Conservation (phyloP, 2,797 vertebrate species). For the Premnoplex brunnescens region DNA sequence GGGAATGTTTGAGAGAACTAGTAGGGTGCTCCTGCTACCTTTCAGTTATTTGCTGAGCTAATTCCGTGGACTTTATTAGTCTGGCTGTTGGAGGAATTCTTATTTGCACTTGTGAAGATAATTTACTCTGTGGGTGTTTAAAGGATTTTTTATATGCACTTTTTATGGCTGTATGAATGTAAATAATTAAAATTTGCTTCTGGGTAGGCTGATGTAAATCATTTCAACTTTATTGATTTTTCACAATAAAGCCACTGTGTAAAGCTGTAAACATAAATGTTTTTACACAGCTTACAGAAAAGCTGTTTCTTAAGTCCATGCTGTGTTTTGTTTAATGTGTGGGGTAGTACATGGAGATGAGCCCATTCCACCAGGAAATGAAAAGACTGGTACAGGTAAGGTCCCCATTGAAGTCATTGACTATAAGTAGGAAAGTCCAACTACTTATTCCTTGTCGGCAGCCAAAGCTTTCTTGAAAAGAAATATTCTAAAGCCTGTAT, state of each 20-base stretch:
- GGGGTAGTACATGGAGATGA: neutral
- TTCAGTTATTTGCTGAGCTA: neutral
- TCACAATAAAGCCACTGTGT: neutral
- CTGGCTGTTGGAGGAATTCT: neutral
- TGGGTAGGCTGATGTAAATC: neutral
- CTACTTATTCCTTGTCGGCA: neutral
- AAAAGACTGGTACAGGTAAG: conserved; percentile 56
- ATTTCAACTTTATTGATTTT: neutral
- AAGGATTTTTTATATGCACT: neutral
- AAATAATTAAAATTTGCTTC: neutral
- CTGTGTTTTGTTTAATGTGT: neutral
- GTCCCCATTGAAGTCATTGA: neutral
- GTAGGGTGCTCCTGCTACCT: neutral
- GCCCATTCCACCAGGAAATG: neutral
- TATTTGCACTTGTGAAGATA: neutral
- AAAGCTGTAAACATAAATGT: neutral
- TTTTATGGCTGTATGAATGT: neutral
- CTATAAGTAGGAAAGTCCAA: neutral
- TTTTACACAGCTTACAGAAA: neutral
- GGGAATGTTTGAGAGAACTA: neutral
- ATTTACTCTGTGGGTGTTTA: neutral
- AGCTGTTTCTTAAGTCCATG: neutral
- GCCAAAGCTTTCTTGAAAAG: neutral
- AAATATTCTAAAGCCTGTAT: conserved; percentile 67
- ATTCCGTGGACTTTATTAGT: neutral